phyloP scores from a whole-genome alignment of 1,140 invertebrate species.

The Venustaconcha ellipsiformis region DNA sequence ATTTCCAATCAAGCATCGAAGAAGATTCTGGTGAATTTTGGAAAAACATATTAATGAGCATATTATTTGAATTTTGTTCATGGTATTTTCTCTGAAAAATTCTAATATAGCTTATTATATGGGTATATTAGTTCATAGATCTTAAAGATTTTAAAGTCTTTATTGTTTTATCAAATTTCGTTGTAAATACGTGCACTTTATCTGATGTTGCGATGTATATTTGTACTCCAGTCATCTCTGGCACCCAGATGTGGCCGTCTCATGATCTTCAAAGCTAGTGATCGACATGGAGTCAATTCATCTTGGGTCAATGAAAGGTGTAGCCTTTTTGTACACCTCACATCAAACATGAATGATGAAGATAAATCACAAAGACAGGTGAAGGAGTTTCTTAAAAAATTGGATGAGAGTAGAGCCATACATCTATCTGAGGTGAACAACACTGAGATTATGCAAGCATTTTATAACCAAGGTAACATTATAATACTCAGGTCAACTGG shows the following conservation, averaged over 20 bases:
- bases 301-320: slow-evolving; percentile 72
- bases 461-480: slow-evolving; percentile 23
- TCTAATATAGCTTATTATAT: too few species aligned
- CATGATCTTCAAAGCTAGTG: slow-evolving; percentile 74
- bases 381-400: slow-evolving; percentile 3
- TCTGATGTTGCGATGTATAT: too few species aligned
- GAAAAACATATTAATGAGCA: too few species aligned
- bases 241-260: slow-evolving; percentile 73
- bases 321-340: slow-evolving; percentile 66
- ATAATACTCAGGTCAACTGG: not conserved
- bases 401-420: slow-evolving; percentile 3
- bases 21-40: too few species aligned
- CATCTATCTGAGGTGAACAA: slow-evolving; percentile 1
- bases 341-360: not conserved
- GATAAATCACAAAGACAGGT: not conserved
- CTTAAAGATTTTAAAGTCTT: too few species aligned
- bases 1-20: too few species aligned
- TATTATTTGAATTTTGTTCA: too few species aligned
- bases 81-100: too few species aligned
- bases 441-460: slow-evolving; percentile 19
- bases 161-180: too few species aligned
- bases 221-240: slow-evolving; percentile 66
- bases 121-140: not conserved
- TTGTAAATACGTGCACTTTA: too few species aligned
- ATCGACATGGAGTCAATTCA: slow-evolving; percentile 73